phyloP scores from a whole-genome alignment of 2,888 invertebrate genomes.

The Dorcus hopei region DNA sequence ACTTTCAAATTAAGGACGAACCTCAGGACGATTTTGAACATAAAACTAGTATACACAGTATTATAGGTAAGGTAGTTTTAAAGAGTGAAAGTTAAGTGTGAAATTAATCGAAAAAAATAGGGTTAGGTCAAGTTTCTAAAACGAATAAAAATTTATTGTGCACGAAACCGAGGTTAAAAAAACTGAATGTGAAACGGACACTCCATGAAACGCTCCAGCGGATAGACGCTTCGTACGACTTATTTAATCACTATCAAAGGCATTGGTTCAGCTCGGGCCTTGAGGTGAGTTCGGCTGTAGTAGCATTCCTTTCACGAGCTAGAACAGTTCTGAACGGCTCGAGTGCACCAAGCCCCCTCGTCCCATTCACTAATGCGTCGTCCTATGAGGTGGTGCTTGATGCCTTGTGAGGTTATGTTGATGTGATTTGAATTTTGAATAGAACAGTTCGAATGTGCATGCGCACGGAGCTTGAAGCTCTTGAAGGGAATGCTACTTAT shows the following conservation, averaged over 20 bases:
- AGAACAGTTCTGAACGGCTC: too few species aligned
- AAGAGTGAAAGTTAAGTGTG: not conserved
- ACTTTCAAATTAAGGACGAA: conserved; percentile 24
- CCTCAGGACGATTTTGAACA: conserved; percentile 32
- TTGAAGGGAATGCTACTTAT: too few species aligned
- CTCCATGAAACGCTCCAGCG: conserved; percentile 47
- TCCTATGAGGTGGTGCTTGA: too few species aligned
- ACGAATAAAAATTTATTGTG: conserved; percentile 13
- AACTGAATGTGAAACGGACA: conserved; percentile 36
- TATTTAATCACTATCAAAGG: conserved; percentile 46
- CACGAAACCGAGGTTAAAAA: conserved; percentile 34
- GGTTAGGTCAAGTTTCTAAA: conserved; percentile 35
- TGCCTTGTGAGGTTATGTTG: too few species aligned
- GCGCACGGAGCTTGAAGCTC: too few species aligned
- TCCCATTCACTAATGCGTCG: too few species aligned
- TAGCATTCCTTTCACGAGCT: too few species aligned
- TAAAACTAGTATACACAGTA: conserved; percentile 46
- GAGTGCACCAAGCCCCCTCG: too few species aligned
- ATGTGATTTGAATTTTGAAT: too few species aligned
- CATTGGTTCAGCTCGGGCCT: conserved; percentile 48
- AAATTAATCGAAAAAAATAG: conserved; percentile 20
- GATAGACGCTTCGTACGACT: conserved; percentile 37
- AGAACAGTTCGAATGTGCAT: too few species aligned
- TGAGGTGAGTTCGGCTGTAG: conserved; percentile 34
- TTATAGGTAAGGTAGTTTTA: conserved; percentile 42